Conservation (phyloP, 2,797 vertebrate species). For the Spondyliosoma cantharus region DNA sequence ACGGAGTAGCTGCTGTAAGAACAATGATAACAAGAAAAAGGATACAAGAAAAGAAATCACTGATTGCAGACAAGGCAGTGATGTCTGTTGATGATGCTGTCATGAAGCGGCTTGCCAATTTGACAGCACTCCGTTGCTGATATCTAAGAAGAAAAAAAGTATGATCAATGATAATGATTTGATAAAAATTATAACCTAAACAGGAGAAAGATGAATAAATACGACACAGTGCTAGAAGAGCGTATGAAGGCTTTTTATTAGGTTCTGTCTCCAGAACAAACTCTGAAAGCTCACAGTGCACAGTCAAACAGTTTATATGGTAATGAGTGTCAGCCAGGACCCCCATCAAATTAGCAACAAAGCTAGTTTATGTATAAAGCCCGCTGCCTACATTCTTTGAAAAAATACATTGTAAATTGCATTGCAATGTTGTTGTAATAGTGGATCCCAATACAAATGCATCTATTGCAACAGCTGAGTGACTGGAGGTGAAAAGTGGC, state of each 20-base stretch:
- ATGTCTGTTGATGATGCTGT: slow-evolving; percentile 82
- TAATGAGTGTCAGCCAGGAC: slow-evolving; percentile 40
- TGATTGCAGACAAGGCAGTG: slow-evolving; percentile 89
- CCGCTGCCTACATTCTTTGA: slow-evolving; percentile 10
- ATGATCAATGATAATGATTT: too few relatives aligned
- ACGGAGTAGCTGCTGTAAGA: slow-evolving; percentile 11
- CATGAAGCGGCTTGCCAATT: slow-evolving; percentile 74
- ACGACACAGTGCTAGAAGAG: slow-evolving; percentile 14
- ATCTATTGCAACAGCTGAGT: not conserved
- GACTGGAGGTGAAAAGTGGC: not conserved
- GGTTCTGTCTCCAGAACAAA: slow-evolving; percentile 18
- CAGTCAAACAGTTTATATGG: slow-evolving; percentile 33
- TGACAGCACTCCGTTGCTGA: slow-evolving; percentile 81
- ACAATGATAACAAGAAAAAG: slow-evolving; percentile 69
- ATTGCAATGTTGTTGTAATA: not conserved
- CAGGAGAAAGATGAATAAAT: slow-evolving; percentile 7
- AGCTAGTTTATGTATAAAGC: slow-evolving; percentile 6
- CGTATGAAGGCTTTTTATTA: slow-evolving; percentile 5
- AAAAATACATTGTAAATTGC: not conserved
- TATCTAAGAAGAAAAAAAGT: slow-evolving; percentile 80
- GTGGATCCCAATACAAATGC: too few relatives aligned
- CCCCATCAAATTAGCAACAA: slow-evolving; percentile 20
- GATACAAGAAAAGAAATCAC: slow-evolving; percentile 94
- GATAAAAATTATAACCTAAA: too few relatives aligned
- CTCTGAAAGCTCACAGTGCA: slow-evolving; percentile 45